phyloP scores from a whole-genome alignment of 2,113 vertebrate genomes.

The Corythoichthys intestinalis region DNA sequence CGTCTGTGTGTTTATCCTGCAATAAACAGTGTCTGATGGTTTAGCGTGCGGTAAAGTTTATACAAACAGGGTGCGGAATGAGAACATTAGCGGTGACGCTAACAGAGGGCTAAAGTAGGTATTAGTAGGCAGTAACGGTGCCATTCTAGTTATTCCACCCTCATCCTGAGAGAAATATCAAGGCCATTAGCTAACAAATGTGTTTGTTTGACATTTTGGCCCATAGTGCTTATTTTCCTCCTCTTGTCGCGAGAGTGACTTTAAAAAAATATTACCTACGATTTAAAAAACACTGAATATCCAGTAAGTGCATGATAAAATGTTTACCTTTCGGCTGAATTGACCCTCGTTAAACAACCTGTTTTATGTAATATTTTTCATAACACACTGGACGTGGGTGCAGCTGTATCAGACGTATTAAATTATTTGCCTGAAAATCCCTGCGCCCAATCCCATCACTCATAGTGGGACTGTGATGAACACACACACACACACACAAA shows the following conservation, averaged over 20 bases:
- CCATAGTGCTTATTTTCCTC: not conserved
- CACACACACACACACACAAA: constrained; percentile 9
- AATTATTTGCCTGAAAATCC: constrained; percentile 26
- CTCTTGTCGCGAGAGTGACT: not conserved
- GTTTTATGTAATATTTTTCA: constrained; percentile 29
- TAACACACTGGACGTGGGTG: constrained; percentile 11
- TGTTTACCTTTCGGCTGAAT: constrained; percentile 6
- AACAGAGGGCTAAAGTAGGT: not conserved
- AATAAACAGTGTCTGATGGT: not conserved
- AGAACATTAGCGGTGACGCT: not conserved
- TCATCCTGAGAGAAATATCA: not conserved
- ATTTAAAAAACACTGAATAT: not conserved
- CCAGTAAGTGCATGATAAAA: not conserved
- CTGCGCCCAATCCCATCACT: constrained; percentile 18
- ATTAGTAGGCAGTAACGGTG: not conserved
- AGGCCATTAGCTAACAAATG: not conserved
- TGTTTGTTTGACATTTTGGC: not conserved
- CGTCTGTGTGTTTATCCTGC: not conserved
- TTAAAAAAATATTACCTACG: not conserved
- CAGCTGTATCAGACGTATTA: constrained; percentile 18
- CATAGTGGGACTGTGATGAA: constrained; percentile 14
- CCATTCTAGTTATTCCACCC: not conserved
- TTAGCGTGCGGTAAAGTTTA: not conserved
- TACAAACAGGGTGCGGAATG: not conserved
- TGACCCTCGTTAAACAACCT: not conserved